A percentile compares a stretch with the other conserved stretches of the same genome.
These are phyloP conservation scores for Gobiocypris rarus DNA, from an alignment of 2,113 vertebrate genomes.

Conservation along the genomic window DNA sequence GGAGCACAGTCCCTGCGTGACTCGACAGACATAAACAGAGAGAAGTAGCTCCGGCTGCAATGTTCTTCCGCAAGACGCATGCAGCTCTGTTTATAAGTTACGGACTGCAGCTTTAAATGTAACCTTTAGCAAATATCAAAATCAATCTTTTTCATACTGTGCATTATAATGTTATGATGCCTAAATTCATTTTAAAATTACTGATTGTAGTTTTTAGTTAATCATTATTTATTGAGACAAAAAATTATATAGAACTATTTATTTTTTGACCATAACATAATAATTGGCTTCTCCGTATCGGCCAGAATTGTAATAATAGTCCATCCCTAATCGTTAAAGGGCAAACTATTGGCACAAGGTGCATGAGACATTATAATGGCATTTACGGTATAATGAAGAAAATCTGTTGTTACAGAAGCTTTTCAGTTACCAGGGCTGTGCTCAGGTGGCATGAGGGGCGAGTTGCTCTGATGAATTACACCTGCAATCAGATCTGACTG, in stretches of 20 bases:
- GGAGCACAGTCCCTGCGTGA: too few relatives aligned
- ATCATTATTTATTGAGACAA: background rate
- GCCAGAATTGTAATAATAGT: background rate
- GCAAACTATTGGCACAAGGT: background rate
- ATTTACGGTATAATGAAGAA: background rate
- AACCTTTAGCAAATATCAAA: background rate
- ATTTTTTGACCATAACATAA: background rate
- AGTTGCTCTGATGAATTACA: conserved; percentile 31
- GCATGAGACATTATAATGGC: background rate
- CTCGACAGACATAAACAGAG: too few relatives aligned
- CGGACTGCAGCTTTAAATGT: too few relatives aligned
- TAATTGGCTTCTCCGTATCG: background rate
- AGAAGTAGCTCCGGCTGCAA: too few relatives aligned
- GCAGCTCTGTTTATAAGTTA: too few relatives aligned
- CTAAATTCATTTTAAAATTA: background rate
- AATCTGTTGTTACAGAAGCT: background rate
- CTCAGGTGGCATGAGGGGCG: conserved; percentile 24
- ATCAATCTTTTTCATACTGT: background rate
- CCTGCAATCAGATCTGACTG: conserved; percentile 24
- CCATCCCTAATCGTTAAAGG: background rate
- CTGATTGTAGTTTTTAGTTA: background rate
- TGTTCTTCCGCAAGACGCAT: too few relatives aligned
- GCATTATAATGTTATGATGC: background rate
- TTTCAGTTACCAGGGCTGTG: background rate
- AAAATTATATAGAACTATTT: background rate